Evolutionary conservation across 2,113 vertebrate genomes (phyloP).

Genomic region (Patagioenas fasciata): DNA sequence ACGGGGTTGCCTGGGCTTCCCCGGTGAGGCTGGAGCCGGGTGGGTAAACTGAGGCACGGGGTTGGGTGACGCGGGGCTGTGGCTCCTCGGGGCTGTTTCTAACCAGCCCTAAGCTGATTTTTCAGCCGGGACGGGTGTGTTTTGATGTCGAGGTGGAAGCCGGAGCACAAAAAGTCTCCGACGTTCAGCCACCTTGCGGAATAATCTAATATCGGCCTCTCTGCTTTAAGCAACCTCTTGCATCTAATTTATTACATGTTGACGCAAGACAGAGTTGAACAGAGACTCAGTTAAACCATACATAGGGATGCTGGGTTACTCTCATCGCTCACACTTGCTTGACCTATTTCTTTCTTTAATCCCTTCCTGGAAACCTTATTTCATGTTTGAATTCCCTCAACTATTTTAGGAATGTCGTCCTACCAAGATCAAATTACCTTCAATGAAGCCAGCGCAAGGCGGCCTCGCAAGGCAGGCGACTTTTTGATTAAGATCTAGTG

Average conservation of each 20-base stretch:
- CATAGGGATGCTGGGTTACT: slow-evolving; percentile 32
- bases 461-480: neutral
- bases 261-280: neutral
- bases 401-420: slow-evolving; percentile 71
- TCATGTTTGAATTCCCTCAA: slow-evolving; percentile 67
- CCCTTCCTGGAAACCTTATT: slow-evolving; percentile 68
- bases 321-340: slow-evolving; percentile 57
- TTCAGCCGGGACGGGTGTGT: neutral
- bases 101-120: neutral
- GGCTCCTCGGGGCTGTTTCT: neutral
- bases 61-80: fast-evolving
- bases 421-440: slow-evolving; percentile 57
- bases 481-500: neutral
- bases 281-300: neutral
- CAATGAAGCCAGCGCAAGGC: slow-evolving; percentile 1
- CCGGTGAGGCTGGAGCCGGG: neutral
- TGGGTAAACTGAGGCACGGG: neutral
- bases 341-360: slow-evolving; percentile 54
- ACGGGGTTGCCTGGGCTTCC: neutral
- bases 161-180: neutral
- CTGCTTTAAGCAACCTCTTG: slow-evolving; percentile 6
- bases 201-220: neutral
- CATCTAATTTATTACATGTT: neutral
- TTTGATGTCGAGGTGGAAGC: neutral
- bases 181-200: neutral